A percentile compares a stretch with the other conserved stretches of the same genome.
Evolutionary conservation across 1,140 invertebrate genomes (phyloP).

Genomic region (Cephus cinctus): DNA sequence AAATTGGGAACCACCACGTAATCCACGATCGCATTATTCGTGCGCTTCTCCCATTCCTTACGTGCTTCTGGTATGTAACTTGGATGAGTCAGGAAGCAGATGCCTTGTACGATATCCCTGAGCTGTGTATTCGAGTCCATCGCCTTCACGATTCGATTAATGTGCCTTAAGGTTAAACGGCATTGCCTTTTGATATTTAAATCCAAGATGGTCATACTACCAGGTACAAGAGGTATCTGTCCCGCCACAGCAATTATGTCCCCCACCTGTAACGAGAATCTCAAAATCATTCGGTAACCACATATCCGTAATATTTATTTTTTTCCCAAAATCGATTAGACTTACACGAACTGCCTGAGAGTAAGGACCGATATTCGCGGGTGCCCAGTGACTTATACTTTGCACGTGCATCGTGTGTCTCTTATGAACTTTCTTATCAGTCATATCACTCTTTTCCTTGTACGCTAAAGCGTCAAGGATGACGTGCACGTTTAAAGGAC

Average conservation of each 20-base stretch:
- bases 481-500: slow-evolving; percentile 73
- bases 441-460: slow-evolving; percentile 47
- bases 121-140: slow-evolving; percentile 74
- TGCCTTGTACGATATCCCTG: slow-evolving; percentile 78
- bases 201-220: slow-evolving; percentile 72
- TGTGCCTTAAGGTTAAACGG: slow-evolving; percentile 78
- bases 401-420: slow-evolving; percentile 88
- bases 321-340: slow-evolving; percentile 25
- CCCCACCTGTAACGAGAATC: slow-evolving; percentile 60
- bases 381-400: slow-evolving; percentile 93
- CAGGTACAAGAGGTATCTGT: slow-evolving; percentile 87
- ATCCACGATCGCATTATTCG: slow-evolving; percentile 84
- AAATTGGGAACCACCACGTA: slow-evolving; percentile 80
- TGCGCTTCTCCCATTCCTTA: slow-evolving; percentile 76
- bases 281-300: not conserved
- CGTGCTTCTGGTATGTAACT: slow-evolving; percentile 71
- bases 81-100: slow-evolving; percentile 77
- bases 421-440: slow-evolving; percentile 45
- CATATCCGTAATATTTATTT: slow-evolving; percentile 9
- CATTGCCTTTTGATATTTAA: slow-evolving; percentile 72
- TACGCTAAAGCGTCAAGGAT: slow-evolving; percentile 77
- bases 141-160: slow-evolving; percentile 76
- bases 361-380: slow-evolving; percentile 93
- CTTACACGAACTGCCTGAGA: slow-evolving; percentile 84
- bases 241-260: slow-evolving; percentile 86